phyloP scores from a whole-genome alignment of 2,888 invertebrate genomes.

The Drosophila nr. fundita region DNA sequence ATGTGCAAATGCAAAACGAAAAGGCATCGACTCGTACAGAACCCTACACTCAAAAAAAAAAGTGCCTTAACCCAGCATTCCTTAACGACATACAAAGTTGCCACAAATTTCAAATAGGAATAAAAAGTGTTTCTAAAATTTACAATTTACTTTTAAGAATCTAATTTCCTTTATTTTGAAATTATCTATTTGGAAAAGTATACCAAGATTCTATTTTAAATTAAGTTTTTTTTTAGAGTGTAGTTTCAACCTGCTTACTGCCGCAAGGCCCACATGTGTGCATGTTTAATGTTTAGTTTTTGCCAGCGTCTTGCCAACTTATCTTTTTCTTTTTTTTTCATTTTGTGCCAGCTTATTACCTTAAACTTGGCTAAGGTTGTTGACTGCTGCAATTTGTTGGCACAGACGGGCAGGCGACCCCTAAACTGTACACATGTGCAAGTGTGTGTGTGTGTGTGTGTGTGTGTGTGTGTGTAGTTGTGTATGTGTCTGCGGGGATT shows the following conservation, averaged over 20 bases:
- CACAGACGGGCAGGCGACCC: constrained; percentile 55
- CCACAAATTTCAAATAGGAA: background rate
- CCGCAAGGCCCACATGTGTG: constrained; percentile 36
- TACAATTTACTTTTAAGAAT: background rate
- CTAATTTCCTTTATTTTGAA: background rate
- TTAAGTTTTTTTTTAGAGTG: background rate
- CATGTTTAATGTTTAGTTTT: constrained; percentile 60
- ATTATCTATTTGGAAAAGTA: background rate
- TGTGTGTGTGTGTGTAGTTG: constrained; percentile 19
- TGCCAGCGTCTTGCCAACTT: constrained; percentile 54
- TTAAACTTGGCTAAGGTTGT: constrained; percentile 77
- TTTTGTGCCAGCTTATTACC: constrained; percentile 66
- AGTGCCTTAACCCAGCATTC: background rate
- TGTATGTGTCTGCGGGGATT: constrained; percentile 19
- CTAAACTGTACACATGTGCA: constrained; percentile 27
- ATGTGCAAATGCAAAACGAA: constrained; percentile 49
- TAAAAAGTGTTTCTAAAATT: background rate
- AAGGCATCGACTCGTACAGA: constrained; percentile 6
- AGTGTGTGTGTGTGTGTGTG: constrained; percentile 12
- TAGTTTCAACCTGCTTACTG: background rate
- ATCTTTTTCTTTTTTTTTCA: constrained; percentile 43
- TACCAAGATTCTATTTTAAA: background rate
- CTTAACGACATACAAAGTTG: background rate
- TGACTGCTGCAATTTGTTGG: constrained; percentile 75
- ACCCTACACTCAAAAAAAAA: background rate